Conservation (phyloP, 1,140 invertebrate species). For the Paralvinella palmiformis region DNA sequence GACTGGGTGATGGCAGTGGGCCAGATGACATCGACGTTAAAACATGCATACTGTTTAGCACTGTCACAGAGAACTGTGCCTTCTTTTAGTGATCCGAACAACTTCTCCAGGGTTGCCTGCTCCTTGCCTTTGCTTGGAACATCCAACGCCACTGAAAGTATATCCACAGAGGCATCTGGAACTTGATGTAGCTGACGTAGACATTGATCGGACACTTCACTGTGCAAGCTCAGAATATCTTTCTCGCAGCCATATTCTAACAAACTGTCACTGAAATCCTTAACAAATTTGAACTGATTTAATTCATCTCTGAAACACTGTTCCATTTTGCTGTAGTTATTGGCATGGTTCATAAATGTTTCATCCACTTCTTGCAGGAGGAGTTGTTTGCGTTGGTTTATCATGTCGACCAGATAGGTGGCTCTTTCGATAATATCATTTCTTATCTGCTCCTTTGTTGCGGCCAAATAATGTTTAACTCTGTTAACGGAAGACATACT, state of each 20-base stretch:
- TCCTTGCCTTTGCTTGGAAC: conserved; percentile 6
- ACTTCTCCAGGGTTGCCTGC: background rate
- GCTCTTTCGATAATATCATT: background rate
- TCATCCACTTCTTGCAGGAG: conserved; percentile 5
- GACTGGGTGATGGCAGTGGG: background rate
- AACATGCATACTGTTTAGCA: background rate
- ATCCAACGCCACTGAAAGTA: background rate
- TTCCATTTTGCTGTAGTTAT: background rate
- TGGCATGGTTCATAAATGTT: background rate
- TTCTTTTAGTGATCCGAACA: conserved; percentile 2
- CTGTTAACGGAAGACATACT: too few species aligned
- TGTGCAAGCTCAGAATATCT: background rate
- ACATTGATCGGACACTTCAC: background rate
- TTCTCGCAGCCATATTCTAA: background rate
- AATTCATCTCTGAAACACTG: background rate
- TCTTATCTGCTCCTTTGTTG: background rate
- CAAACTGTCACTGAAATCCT: background rate
- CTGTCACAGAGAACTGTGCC: background rate
- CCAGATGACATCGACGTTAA: conserved; percentile 8
- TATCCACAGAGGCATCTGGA: background rate
- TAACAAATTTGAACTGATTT: background rate
- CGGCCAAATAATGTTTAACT: background rate
- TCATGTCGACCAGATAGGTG: conserved; percentile 1
- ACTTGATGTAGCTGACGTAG: conserved; percentile 6
- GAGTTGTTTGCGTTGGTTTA: background rate